Conservation (phyloP, 2,888 invertebrate genomes). For the Drosophila kuntzei region DNA sequence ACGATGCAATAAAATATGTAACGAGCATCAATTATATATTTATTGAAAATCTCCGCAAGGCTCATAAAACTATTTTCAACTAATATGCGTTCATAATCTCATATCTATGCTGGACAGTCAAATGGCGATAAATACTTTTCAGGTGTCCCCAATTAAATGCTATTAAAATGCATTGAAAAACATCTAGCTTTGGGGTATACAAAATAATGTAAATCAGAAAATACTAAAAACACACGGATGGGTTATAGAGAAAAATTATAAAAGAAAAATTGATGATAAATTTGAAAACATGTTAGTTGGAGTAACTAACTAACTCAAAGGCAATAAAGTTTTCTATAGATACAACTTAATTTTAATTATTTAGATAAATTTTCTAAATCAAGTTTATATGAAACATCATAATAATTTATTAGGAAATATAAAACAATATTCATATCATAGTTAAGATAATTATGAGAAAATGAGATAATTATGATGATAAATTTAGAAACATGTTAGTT, state of each 20-base stretch:
- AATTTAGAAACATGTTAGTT: too few relatives aligned
- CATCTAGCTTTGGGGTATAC: not conserved
- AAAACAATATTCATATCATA: too few relatives aligned
- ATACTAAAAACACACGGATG: not conserved
- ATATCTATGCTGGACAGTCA: not conserved
- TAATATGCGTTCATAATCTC: slow-evolving; percentile 32
- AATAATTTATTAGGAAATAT: too few relatives aligned
- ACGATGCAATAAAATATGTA: slow-evolving; percentile 46
- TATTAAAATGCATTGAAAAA: slow-evolving; percentile 1
- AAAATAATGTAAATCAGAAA: not conserved
- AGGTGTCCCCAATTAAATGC: slow-evolving; percentile 3
- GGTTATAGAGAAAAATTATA: not conserved
- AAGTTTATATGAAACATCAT: too few relatives aligned
- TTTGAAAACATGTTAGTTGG: not conserved
- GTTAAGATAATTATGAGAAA: too few relatives aligned
- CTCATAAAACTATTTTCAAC: slow-evolving; percentile 35
- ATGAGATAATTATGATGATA: too few relatives aligned
- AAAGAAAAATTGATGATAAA: not conserved
- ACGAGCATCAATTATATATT: slow-evolving; percentile 51
- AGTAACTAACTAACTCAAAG: too few relatives aligned
- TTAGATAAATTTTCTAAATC: too few relatives aligned
- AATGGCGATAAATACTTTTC: slow-evolving; percentile 9
- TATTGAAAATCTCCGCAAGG: slow-evolving; percentile 42
- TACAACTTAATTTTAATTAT: too few relatives aligned
- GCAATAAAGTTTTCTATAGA: too few relatives aligned